Evolutionary conservation across 2,797 vertebrate genomes (phyloP).

Genomic region (Hoplostethus mediterraneus): DNA sequence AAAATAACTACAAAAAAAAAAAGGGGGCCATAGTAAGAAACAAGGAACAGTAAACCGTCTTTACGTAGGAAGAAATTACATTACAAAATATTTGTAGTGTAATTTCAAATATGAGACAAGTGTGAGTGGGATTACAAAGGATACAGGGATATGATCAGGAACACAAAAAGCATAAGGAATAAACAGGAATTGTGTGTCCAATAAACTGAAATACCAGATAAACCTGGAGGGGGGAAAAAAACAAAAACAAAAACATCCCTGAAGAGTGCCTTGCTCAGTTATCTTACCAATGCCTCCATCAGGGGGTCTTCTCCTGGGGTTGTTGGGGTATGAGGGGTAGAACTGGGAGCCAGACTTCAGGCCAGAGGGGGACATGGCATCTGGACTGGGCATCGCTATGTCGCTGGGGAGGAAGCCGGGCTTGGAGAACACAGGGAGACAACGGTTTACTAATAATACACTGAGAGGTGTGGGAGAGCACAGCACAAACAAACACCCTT

Average conservation of each 20-base stretch:
- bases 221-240: not conserved
- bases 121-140: no score
- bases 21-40: not conserved
- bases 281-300: conserved; percentile 91
- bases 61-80: no score
- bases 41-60: not conserved
- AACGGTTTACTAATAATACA: conserved; percentile 33
- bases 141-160: no score
- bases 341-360: conserved; percentile 93
- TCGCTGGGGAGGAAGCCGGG: conserved; percentile 93
- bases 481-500: conserved; percentile 26
- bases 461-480: conserved; percentile 16
- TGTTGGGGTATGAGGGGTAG: conserved; percentile 91
- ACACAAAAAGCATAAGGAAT: no score
- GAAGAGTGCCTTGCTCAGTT: not conserved
- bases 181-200: not conserved
- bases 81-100: not conserved
- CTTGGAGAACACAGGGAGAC: conserved; percentile 75
- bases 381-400: conserved; percentile 91
- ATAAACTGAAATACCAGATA: not conserved
- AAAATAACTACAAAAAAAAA: not conserved
- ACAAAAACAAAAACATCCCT: not conserved
- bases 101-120: not conserved
- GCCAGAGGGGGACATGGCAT: conserved; percentile 94
- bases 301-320: conserved; percentile 92